phyloP scores from a whole-genome alignment of 30 jellyfish, hydroid and myxozoan species.

The Sanderia malayensis region DNA sequence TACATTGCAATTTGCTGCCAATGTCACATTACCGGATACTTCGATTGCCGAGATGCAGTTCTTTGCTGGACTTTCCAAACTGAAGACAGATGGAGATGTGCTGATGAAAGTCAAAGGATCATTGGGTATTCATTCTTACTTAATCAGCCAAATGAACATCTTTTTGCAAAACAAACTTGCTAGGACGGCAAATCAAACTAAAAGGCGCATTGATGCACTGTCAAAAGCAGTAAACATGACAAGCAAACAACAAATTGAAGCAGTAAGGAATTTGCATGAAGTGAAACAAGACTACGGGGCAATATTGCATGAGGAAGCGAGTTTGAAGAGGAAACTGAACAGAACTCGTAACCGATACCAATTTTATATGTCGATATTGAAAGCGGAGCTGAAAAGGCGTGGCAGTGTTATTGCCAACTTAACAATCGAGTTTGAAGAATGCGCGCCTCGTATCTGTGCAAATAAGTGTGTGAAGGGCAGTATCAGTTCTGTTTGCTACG shows the following conservation, averaged over 20 bases:
- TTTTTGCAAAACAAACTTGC: conserved; percentile 8
- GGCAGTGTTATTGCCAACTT: conserved; percentile 33
- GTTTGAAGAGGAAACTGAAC: conserved; percentile 6
- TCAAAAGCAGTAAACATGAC: conserved; percentile 18
- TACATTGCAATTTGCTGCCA: conserved; percentile 20
- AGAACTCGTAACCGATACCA: background rate
- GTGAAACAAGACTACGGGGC: background rate
- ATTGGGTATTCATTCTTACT: background rate
- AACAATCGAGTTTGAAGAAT: conserved; percentile 27
- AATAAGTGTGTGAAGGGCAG: conserved; percentile 55
- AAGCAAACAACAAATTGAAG: background rate
- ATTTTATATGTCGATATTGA: background rate
- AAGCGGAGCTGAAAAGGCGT: background rate
- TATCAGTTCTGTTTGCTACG: conserved; percentile 21
- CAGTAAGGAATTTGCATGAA: background rate
- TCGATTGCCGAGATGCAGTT: conserved; percentile 8
- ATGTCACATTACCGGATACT: conserved; percentile 23
- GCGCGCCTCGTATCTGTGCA: conserved; percentile 60
- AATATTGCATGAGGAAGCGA: background rate
- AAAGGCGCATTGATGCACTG: conserved; percentile 6
- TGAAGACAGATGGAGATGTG: conserved; percentile 18
- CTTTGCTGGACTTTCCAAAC: conserved; percentile 7
- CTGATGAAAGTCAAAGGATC: conserved; percentile 19
- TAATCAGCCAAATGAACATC: conserved; percentile 18
- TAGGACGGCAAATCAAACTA: conserved; percentile 2